Evolutionary conservation across 2,888 invertebrate species (phyloP).

Genomic region (Timema cristinae): DNA sequence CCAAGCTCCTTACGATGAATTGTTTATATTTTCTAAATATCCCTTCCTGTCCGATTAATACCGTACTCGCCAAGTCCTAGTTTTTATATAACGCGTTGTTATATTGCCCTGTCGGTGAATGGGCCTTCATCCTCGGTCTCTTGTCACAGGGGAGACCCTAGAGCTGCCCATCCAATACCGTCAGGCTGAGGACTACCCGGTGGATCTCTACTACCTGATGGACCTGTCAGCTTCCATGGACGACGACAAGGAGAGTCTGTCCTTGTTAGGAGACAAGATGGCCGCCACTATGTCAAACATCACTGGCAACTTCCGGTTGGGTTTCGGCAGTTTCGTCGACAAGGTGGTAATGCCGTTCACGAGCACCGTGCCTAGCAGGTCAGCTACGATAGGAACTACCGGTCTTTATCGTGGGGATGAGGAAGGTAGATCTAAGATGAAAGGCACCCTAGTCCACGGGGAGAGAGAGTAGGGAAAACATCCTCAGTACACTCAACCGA

Average conservation of each 20-base stretch:
- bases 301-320: conserved; percentile 61
- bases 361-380: conserved; percentile 46
- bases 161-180: conserved; percentile 52
- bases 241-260: conserved; percentile 52
- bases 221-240: conserved; percentile 72
- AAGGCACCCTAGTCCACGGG: no score
- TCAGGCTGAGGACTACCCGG: conserved; percentile 69
- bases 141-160: conserved; percentile 38
- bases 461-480: no score
- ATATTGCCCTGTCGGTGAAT: no score
- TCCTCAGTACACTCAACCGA: no score
- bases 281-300: conserved; percentile 49
- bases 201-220: conserved; percentile 79
- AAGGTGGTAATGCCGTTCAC: conserved; percentile 63
- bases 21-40: no score
- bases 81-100: no score
- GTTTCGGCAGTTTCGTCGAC: conserved; percentile 66
- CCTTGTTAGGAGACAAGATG: conserved; percentile 49
- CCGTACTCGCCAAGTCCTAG: no score
- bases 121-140: not conserved
- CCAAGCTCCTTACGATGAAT: no score
- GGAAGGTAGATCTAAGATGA: no score
- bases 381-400: no score
- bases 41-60: no score
- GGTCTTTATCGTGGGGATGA: no score